Base-by-base conservation (phyloP, 1,140 invertebrate species). In the Manduca sexta region DNA sequence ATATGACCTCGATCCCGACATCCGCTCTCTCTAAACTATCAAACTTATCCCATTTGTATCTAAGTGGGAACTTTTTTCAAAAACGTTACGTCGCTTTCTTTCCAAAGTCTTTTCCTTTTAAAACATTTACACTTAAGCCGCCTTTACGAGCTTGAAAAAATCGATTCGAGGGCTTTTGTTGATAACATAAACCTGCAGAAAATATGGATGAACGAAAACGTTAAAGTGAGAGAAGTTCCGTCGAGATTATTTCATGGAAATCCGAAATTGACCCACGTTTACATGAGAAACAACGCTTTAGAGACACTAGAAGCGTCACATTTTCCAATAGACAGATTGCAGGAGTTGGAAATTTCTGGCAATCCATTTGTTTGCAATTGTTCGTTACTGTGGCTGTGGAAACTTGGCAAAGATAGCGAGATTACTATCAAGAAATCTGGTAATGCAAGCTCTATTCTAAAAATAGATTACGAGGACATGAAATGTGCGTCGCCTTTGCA, bases 361-460 rank as follows among this genome's bases (percentile, higher is more conserved):
- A 96, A 96, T 86, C 94, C 94, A 1, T 88, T 96, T 38, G 87
- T 92, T 44, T 97, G 95, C 79, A 96, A 96, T 81, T 97, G 95
- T 66, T 95, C 94, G 12, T 76, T 96, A 41, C 87, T 93, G 34
- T 97, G 94, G 94, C 83, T 97, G 2, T 95, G 93, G 93, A 91
- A 92, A 60, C 84, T 95, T 15, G 88, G 90, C 18, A 87, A 88
- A 58, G 87, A 88, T 41, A 86, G 87, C 63, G 76, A 84, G 73
- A 69, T 81, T 13, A 75, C 65, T 10, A 69, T 64, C 52, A 77
- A 62, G 46, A 69, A 79, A 41, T 71, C 64, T 44, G 69, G 67
- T 30, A 82, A 81, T 38, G 59, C 75, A 17, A 83, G 74, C 68
- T 52, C 69, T 7, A 74, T 79, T 60, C 56, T 86, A 17, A 79